Evolutionary conservation across 2,888 invertebrate genomes (phyloP).

Genomic region (Cecidostiba fungosa): DNA sequence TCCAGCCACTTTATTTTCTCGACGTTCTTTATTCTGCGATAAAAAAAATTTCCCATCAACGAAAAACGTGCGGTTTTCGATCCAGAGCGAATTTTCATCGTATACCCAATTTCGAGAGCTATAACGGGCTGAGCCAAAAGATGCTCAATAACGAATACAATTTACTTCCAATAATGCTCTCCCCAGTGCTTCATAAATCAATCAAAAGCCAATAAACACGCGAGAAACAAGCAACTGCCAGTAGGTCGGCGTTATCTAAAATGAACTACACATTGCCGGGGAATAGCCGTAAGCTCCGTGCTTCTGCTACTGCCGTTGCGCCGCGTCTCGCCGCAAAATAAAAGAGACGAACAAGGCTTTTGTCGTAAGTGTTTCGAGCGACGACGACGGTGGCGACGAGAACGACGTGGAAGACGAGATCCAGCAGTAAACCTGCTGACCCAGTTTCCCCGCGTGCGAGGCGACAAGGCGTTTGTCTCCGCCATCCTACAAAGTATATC

Average conservation of each 20-base stretch:
- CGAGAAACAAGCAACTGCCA: neutral
- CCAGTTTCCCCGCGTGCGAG: slow-evolving; percentile 36
- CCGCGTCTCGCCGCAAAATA: too few relatives aligned
- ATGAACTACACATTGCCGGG: slow-evolving; percentile 40
- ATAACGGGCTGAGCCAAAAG: neutral
- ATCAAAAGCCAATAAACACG: neutral
- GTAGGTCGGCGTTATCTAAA: slow-evolving; percentile 30
- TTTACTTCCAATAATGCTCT: neutral
- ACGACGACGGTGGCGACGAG: neutral
- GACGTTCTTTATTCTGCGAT: neutral
- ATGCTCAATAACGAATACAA: neutral
- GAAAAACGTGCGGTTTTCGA: neutral
- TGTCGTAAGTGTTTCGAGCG: slow-evolving; percentile 55
- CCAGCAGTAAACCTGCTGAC: slow-evolving; percentile 54
- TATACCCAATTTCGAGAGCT: neutral
- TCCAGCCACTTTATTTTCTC: neutral
- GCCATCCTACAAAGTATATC: slow-evolving; percentile 36
- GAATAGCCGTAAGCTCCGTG: slow-evolving; percentile 44
- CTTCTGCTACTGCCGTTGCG: neutral
- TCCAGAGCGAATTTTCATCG: neutral
- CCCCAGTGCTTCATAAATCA: neutral
- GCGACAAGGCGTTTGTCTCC: slow-evolving; percentile 34
- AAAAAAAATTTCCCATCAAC: neutral
- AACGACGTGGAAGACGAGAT: slow-evolving; percentile 29
- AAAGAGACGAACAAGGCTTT: slow-evolving; percentile 45